These are phyloP conservation scores for Penaeus chinensis DNA, from an alignment of 1,140 invertebrate species.

Conservation along the genomic window DNA sequence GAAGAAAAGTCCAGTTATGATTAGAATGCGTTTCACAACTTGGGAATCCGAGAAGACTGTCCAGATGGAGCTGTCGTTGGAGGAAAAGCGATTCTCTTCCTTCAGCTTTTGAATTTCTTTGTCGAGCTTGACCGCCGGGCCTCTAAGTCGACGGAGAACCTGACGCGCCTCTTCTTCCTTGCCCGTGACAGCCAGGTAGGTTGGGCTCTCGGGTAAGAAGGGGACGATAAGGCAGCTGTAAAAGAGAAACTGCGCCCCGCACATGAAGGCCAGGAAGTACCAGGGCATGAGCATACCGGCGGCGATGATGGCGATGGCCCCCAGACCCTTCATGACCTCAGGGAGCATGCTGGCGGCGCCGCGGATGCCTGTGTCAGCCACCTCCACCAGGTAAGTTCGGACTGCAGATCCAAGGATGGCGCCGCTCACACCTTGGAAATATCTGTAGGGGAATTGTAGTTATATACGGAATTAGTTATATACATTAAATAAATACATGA, in stretches of 20 bases:
- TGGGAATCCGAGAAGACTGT: too few species aligned
- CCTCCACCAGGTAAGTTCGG: constrained; percentile 12
- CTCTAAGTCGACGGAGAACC: not conserved
- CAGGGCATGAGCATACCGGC: constrained; percentile 7
- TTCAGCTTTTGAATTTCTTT: constrained; percentile 3
- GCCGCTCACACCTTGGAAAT: not conserved
- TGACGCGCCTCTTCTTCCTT: not conserved
- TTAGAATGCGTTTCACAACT: too few species aligned
- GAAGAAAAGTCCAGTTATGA: too few species aligned
- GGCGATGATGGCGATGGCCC: not conserved
- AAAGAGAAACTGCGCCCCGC: not conserved
- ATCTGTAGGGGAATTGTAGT: not conserved
- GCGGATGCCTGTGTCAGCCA: constrained; percentile 28
- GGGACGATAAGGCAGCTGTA: not conserved
- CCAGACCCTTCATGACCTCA: not conserved
- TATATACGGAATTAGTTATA: not conserved
- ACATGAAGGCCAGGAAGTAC: constrained; percentile 18
- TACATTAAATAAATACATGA: not conserved
- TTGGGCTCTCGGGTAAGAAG: constrained; percentile 27
- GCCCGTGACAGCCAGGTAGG: constrained; percentile 4
- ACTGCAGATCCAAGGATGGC: not conserved
- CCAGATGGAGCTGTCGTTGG: too few species aligned
- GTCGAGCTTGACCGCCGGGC: not conserved
- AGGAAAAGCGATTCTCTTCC: not conserved
- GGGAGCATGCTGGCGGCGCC: not conserved